Base-by-base conservation (phyloP, 2,797 vertebrate species). In the Pipistrellus nathusii region DNA sequence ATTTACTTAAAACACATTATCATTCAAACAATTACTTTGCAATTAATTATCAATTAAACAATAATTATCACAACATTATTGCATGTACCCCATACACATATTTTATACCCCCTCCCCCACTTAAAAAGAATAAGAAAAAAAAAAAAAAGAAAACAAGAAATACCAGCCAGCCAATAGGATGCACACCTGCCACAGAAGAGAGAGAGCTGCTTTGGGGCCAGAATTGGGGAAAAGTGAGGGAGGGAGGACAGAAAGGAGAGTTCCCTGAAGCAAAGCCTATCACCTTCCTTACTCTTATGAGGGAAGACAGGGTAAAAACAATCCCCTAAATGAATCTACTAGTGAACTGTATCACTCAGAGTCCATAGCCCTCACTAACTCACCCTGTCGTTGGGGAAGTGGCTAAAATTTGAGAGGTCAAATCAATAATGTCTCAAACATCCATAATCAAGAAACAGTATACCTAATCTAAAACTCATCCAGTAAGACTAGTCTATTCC, bases 111-210 rank as follows among this genome's bases (percentile, higher is more conserved):
- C 96, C 96, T 78, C 93, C 95, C 97, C 95, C 95, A 88, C 76
- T 96, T 85, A 91, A 97, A 97, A 97, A 95, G 91, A 95, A 76
- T 72, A 94, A 95, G 69, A 44, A 21, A 46, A 41, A 59, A 81
- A 84, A 64, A 66, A 85, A 86, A 86, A 51, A 88, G 80, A 93
- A 96, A 96, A 95, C 77, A 95, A 98, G 97, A 98, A 96, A 98
- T 92, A 98, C 98, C 98, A 98, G 97, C 97, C 97, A 98, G 98
- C 98, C 98, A 97, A 94, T 97, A 96, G 98, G 97, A 98, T 77
- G 97, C 96, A 97, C 98, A 97, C 98, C 98, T 98, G 96, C 96
- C 95, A 97, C 0, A 97, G 96, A 94, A 96, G 88, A 96, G 94
- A 90, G 85, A 98, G 97, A 98, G 97, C 85, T 97, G 98, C 97